phyloP scores from a whole-genome alignment of 2,888 invertebrate genomes.

The Macaria liturata region DNA sequence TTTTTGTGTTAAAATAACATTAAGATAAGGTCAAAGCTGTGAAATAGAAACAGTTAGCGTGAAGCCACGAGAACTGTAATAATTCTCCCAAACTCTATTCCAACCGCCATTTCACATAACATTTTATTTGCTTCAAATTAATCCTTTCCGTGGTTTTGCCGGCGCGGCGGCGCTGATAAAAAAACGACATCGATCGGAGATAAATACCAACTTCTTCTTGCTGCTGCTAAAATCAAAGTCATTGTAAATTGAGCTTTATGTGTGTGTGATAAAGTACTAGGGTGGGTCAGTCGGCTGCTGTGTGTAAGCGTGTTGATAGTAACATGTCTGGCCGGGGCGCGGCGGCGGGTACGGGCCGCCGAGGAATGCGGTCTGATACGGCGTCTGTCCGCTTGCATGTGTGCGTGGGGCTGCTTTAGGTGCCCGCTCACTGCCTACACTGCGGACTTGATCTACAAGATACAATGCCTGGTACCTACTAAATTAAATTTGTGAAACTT shows the following conservation, averaged over 20 bases:
- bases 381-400: constrained; percentile 53
- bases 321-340: constrained; percentile 56
- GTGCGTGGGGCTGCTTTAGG: constrained; percentile 42
- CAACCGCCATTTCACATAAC: constrained; percentile 50
- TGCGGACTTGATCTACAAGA: background rate
- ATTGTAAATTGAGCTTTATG: constrained; percentile 37
- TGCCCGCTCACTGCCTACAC: constrained; percentile 23
- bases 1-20: no score
- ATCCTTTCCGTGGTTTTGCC: constrained; percentile 76
- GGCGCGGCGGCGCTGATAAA: constrained; percentile 54
- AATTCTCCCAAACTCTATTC: constrained; percentile 15
- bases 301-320: constrained; percentile 45
- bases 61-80: background rate
- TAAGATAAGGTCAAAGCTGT: no score
- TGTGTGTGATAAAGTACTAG: constrained; percentile 24
- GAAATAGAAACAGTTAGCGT: no score
- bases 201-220: constrained; percentile 36
- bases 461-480: no score
- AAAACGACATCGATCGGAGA: constrained; percentile 65
- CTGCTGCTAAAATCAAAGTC: constrained; percentile 7
- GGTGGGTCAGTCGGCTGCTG: constrained; percentile 22
- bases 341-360: constrained; percentile 33
- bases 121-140: constrained; percentile 76
- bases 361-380: constrained; percentile 79
- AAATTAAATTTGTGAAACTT: no score